These are phyloP conservation scores for Drosophila acutilabella DNA, from an alignment of 2,888 invertebrate species.

Conservation along the genomic window DNA sequence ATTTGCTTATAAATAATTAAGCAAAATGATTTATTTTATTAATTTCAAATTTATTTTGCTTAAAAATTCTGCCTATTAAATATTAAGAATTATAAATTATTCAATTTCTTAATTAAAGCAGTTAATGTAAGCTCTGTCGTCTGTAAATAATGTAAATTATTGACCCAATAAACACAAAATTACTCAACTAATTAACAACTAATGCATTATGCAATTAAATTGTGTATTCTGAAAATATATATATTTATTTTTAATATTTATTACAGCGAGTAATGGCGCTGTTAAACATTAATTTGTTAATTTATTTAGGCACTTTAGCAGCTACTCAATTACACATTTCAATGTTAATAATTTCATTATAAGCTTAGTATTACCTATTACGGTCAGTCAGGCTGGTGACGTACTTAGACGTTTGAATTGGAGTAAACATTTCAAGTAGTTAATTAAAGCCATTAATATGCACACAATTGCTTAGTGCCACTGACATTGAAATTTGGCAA, in stretches of 20 bases:
- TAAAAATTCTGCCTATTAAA: too few relatives aligned
- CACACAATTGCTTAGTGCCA: slow-evolving; percentile 53
- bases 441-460: slow-evolving; percentile 61
- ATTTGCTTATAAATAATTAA: neutral
- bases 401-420: neutral
- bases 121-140: too few relatives aligned
- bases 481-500: slow-evolving; percentile 78
- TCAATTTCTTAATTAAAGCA: too few relatives aligned
- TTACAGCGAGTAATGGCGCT: neutral
- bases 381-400: neutral
- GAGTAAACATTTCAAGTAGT: slow-evolving; percentile 16
- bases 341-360: neutral
- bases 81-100: too few relatives aligned
- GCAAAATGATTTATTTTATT: too few relatives aligned
- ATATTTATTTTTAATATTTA: neutral
- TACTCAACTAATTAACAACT: neutral
- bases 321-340: neutral
- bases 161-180: slow-evolving; percentile 3
- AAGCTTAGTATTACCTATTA: neutral
- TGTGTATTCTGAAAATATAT: neutral
- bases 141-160: neutral
- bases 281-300: slow-evolving; percentile 2
- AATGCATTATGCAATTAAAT: neutral
- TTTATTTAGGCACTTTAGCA: neutral
- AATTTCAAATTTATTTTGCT: too few relatives aligned